Evolutionary conservation across 1,140 invertebrate genomes (phyloP).

Genomic region (Anthonomus grandis): DNA sequence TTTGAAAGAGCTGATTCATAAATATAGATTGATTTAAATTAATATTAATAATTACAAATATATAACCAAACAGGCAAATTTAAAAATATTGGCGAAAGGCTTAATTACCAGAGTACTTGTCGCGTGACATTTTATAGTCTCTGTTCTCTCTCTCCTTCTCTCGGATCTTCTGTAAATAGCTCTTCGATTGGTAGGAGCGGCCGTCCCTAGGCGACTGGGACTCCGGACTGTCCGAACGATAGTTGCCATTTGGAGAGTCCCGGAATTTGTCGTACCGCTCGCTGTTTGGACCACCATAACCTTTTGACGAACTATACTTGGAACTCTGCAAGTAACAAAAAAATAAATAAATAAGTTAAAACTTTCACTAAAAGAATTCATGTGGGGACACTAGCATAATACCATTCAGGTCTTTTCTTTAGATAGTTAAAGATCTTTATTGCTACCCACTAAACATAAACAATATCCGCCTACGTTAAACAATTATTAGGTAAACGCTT

Average conservation of each 20-base stretch:
- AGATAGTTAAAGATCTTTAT: no score
- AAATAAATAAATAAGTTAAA: neutral
- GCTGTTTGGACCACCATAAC: conserved; percentile 56
- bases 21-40: no score
- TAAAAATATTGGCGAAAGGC: no score
- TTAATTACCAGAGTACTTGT: conserved; percentile 76
- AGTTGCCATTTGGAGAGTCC: conserved; percentile 72
- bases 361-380: no score
- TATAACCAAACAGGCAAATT: no score
- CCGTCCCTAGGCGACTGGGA: conserved; percentile 67
- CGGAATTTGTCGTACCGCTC: conserved; percentile 61
- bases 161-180: conserved; percentile 72
- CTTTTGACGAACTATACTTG: conserved; percentile 71
- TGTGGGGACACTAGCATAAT: no score
- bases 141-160: conserved; percentile 89
- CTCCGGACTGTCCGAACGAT: conserved; percentile 69
- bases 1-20: no score
- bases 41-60: no score
- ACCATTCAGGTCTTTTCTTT: no score
- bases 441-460: no score
- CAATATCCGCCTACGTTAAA: no score
- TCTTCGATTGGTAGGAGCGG: conserved; percentile 71
- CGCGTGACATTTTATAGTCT: conserved; percentile 83
- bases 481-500: no score
- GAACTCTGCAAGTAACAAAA: conserved; percentile 58